Conservation (phyloP, 2,797 vertebrate genomes). For the Gorsachius magnificus region DNA sequence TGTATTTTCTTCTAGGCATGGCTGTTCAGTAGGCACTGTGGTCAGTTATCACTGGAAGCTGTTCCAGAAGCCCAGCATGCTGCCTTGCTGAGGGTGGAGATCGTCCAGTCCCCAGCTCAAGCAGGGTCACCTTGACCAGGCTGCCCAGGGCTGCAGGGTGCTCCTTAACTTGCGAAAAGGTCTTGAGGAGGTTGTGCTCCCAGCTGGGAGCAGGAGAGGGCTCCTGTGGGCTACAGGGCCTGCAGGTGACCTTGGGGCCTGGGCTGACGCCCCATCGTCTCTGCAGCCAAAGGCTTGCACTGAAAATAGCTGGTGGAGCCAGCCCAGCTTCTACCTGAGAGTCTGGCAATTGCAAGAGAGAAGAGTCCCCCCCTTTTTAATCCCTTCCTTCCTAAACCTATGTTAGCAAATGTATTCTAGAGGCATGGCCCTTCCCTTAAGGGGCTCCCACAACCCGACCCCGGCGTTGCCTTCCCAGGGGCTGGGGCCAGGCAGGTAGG, state of each 20-base stretch:
- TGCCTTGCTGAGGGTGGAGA: neutral
- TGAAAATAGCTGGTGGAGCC: neutral
- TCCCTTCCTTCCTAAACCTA: neutral
- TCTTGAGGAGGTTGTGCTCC: neutral
- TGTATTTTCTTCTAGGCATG: neutral
- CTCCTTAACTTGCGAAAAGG: neutral
- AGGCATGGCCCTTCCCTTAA: neutral
- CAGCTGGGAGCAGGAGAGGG: neutral
- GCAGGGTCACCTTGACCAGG: neutral
- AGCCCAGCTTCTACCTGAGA: neutral
- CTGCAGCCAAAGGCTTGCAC: neutral
- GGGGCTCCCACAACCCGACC: neutral
- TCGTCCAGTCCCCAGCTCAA: neutral
- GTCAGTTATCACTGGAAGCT: neutral
- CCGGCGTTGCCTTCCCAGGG: neutral
- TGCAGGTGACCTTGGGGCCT: accelerated
- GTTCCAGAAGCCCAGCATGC: neutral
- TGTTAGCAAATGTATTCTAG: neutral
- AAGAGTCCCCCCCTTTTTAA: neutral
- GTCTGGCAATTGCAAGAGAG: neutral
- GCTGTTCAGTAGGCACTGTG: neutral
- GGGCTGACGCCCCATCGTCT: neutral
- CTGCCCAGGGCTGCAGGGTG: neutral
- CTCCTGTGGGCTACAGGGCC: neutral
- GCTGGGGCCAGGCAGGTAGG: accelerated